A percentile compares a stretch with the other conserved stretches of the same genome.
These are phyloP conservation scores for Apogon hyalosoma DNA, from an alignment of 2,797 vertebrate species.

Conservation along the genomic window DNA sequence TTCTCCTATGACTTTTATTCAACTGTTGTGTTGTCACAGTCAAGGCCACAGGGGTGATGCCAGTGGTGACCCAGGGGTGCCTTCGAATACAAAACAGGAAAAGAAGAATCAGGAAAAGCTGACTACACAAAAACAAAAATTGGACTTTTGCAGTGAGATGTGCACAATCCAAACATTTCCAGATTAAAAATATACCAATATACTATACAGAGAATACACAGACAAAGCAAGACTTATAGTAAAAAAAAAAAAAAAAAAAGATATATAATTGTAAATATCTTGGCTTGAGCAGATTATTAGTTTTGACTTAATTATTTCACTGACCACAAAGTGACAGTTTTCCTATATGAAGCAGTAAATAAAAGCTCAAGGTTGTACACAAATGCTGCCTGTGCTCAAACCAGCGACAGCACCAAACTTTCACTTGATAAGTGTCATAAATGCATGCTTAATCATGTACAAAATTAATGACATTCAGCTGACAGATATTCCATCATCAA, in stretches of 20 bases:
- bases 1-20: constrained; percentile 62
- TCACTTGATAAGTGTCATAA: constrained; percentile 71
- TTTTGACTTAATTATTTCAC: constrained; percentile 1
- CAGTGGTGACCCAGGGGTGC: constrained; percentile 42
- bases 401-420: constrained; percentile 61
- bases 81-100: constrained; percentile 44
- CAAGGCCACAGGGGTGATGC: constrained; percentile 59
- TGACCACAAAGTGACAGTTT: background rate
- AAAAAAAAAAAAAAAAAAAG: background rate
- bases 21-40: constrained; percentile 60
- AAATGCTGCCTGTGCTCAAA: constrained; percentile 27
- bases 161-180: constrained; percentile 10
- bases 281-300: background rate
- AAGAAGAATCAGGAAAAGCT: background rate
- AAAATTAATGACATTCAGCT: constrained; percentile 77
- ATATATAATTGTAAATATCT: background rate
- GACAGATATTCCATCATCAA: constrained; percentile 84
- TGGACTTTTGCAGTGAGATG: constrained; percentile 15
- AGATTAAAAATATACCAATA: constrained; percentile 7
- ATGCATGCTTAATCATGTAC: constrained; percentile 77
- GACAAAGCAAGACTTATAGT: background rate
- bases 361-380: constrained; percentile 33
- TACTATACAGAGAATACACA: background rate
- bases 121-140: constrained; percentile 37
- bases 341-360: constrained; percentile 7